Percentiles rank a stretch among this genome's conserved stretches.
Conservation (phyloP, 2,888 invertebrate species). For the Stegophylla sp. region DNA sequence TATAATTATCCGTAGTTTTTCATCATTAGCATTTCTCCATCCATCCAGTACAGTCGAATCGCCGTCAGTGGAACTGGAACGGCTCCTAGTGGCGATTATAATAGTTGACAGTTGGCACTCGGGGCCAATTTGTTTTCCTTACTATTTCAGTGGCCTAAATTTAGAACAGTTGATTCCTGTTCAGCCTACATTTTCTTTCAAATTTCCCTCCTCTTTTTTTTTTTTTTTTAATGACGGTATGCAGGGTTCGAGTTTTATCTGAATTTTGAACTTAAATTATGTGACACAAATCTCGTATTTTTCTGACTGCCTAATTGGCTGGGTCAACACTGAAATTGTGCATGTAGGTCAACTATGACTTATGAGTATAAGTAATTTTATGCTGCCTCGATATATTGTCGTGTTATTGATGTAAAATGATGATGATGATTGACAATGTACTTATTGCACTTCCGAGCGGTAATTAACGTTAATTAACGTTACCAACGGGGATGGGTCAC, state of each 20-base stretch:
- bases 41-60: not conserved
- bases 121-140: slow-evolving; percentile 41
- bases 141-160: slow-evolving; percentile 38
- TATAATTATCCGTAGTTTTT: slow-evolving; percentile 15
- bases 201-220: slow-evolving; percentile 21
- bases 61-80: slow-evolving; percentile 15
- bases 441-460: slow-evolving; percentile 8
- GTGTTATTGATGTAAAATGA: slow-evolving; percentile 4
- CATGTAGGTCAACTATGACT: slow-evolving; percentile 45
- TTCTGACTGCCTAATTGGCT: slow-evolving; percentile 33
- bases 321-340: slow-evolving; percentile 8
- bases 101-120: slow-evolving; percentile 53
- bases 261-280: slow-evolving; percentile 37
- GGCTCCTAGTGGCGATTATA: slow-evolving; percentile 32
- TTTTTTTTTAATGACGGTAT: slow-evolving; percentile 23
- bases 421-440: not conserved
- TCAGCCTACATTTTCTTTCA: slow-evolving; percentile 40
- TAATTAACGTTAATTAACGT: slow-evolving; percentile 5
- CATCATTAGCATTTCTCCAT: not conserved
- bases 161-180: slow-evolving; percentile 34
- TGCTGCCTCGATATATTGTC: not conserved
- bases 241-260: not conserved
- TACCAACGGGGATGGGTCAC: not conserved
- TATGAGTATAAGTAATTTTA: slow-evolving; percentile 30
- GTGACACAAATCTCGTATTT: slow-evolving; percentile 14